Conservation (phyloP, 2,113 vertebrate genomes). For the Triplophysa dalaica region DNA sequence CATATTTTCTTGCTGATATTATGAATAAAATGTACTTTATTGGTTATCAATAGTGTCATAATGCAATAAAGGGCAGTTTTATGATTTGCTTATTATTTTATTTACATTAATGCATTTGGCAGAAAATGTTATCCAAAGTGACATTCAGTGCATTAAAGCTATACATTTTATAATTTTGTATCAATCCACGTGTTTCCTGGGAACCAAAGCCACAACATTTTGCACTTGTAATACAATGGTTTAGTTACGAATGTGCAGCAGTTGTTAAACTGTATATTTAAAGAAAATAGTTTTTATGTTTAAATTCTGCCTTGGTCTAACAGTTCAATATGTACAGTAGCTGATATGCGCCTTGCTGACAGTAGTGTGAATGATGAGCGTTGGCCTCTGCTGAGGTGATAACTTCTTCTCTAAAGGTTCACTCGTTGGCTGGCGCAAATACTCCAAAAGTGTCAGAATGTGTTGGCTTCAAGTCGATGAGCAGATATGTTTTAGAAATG, state of each 20-base stretch:
- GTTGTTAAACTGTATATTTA: not conserved
- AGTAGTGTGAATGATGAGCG: constrained; percentile 27
- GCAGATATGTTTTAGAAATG: constrained; percentile 12
- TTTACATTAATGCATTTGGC: no score
- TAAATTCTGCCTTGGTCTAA: not conserved
- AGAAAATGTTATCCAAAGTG: no score
- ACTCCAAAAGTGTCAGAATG: constrained; percentile 47
- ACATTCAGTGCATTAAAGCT: no score
- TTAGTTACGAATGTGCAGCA: not conserved
- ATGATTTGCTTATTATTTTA: no score
- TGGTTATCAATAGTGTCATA: no score
- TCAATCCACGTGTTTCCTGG: no score
- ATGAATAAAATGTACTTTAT: no score
- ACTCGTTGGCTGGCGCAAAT: constrained; percentile 17
- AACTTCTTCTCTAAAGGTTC: constrained; percentile 11
- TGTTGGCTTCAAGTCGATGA: constrained; percentile 20
- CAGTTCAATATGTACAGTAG: constrained; percentile 1
- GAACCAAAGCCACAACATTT: not conserved
- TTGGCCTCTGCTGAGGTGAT: constrained; percentile 19
- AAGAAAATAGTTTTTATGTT: not conserved
- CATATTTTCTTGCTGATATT: no score
- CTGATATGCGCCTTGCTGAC: constrained; percentile 9
- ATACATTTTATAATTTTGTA: no score
- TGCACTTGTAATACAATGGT: no score
- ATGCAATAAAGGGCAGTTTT: no score